Base-by-base conservation (phyloP, 1,140 invertebrate species). In the Drosophila oshimai region DNA sequence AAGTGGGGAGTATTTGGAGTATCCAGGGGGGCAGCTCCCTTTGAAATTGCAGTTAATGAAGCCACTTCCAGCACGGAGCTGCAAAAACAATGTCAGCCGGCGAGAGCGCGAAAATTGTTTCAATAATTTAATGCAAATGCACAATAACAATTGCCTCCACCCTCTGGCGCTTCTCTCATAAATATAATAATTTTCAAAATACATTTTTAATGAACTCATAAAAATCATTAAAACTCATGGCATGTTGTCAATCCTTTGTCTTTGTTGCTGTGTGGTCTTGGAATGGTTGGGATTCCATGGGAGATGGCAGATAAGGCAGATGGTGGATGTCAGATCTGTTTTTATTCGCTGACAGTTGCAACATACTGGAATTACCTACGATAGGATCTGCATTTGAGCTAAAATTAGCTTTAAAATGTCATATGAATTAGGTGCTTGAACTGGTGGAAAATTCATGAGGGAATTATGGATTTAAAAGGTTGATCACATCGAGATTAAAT, bases 51-150 rank as follows among this genome's bases (percentile, higher is more conserved):
- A 65, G n/a, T 41, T 64, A 64, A 65, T 65, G 60, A 65, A 65
- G 41, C 34, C 42, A 18, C 51, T 58, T 22, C n/a, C 28, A 55
- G 17, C 51, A 9, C 26, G 22, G n/a, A 39, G 55, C 26, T 6
- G 13, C 18, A 62, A 33, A 61, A 31, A 61, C 61, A 65, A 65
- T 65, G 42, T 47, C 42, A 41, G n/a, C 6, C 42, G 17, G 26
- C 34, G 42, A 64, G 42, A 41, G 57, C 42, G 61, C 61, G 58
- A 65, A 65, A 65, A 65, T 41, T 65, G 34, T 26, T 65, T 65
- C 15, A 65, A 65, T 65, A 65, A 65, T 65, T 65, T 64, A 65
- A 65, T 65, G 61, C 61, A 65, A 64, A 65, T 65, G 61, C 58
- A 64, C 42, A 64, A 64, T 31, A 65, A 65, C 57, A 65, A 65